Percentiles rank a stretch among this genome's conserved stretches.
Conservation (phyloP, 2,113 vertebrate genomes). For the Alligator mississippiensis region DNA sequence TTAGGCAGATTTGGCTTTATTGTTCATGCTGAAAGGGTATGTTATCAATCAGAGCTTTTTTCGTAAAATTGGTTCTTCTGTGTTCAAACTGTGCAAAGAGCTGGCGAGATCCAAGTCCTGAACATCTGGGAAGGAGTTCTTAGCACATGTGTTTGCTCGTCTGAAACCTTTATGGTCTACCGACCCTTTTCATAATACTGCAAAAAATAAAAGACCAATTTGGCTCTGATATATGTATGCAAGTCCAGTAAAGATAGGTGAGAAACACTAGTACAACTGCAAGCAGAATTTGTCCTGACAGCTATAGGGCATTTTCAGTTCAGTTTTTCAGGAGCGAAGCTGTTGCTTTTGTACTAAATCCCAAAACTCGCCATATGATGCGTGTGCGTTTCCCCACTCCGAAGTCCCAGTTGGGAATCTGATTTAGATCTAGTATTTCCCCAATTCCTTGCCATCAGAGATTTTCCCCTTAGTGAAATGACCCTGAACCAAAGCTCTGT, state of each 20-base stretch:
- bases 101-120: slow-evolving; percentile 37
- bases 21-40: slow-evolving; percentile 49
- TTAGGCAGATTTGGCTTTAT: slow-evolving; percentile 21
- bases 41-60: not conserved
- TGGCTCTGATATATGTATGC: slow-evolving; percentile 19
- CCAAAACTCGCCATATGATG: slow-evolving; percentile 19
- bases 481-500: slow-evolving; percentile 63
- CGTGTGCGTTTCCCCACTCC: not conserved
- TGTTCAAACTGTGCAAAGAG: slow-evolving; percentile 40
- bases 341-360: not conserved
- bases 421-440: slow-evolving; percentile 41
- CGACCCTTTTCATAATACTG: not conserved
- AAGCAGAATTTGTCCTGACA: not conserved
- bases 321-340: not conserved
- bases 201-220: slow-evolving; percentile 4
- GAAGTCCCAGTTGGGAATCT: slow-evolving; percentile 40
- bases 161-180: slow-evolving; percentile 50
- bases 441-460: slow-evolving; percentile 33
- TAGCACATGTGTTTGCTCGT: slow-evolving; percentile 44
- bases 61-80: slow-evolving; percentile 27
- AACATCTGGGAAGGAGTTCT: slow-evolving; percentile 59
- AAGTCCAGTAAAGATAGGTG: not conserved
- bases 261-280: not conserved
- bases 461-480: slow-evolving; percentile 47
- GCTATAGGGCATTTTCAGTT: not conserved